Percentiles rank a stretch among this genome's conserved stretches.
phyloP scores from a whole-genome alignment of 2,888 invertebrate species.

The Trichacis sp. region DNA sequence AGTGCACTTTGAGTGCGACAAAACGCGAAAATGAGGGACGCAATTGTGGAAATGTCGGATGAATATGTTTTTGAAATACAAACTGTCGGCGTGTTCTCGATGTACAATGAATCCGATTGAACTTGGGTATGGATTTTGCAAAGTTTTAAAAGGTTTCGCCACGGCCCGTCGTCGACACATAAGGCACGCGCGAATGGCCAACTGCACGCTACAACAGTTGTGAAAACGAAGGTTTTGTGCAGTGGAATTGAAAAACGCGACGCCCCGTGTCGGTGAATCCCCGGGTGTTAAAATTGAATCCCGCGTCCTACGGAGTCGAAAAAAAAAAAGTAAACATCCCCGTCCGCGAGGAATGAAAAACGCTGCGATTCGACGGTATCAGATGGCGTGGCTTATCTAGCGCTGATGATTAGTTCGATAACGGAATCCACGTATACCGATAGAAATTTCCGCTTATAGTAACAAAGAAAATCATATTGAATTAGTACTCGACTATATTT shows the following conservation, averaged over 20 bases:
- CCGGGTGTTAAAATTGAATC: constrained; percentile 17
- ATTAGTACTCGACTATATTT: no score
- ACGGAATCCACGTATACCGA: constrained; percentile 38
- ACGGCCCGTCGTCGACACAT: no score
- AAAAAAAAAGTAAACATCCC: constrained; percentile 17
- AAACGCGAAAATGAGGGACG: no score
- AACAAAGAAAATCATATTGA: no score
- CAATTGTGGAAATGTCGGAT: no score
- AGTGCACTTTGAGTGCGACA: no score
- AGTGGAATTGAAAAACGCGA: constrained; percentile 1
- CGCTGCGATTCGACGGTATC: constrained; percentile 18
- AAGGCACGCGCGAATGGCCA: neutral
- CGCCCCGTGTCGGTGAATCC: neutral
- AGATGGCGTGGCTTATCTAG: constrained; percentile 34
- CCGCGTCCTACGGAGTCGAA: constrained; percentile 10
- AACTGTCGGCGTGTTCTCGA: no score
- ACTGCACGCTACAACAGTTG: neutral
- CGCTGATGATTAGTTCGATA: constrained; percentile 40
- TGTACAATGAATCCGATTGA: no score
- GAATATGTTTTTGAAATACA: no score
- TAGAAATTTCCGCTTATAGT: no score
- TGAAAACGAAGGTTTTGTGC: neutral
- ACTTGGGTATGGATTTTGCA: no score
- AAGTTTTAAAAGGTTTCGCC: no score
- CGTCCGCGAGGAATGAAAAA: constrained; percentile 41